Conservation (phyloP, 2,113 vertebrate species). For the Boleophthalmus pectinirostris region DNA sequence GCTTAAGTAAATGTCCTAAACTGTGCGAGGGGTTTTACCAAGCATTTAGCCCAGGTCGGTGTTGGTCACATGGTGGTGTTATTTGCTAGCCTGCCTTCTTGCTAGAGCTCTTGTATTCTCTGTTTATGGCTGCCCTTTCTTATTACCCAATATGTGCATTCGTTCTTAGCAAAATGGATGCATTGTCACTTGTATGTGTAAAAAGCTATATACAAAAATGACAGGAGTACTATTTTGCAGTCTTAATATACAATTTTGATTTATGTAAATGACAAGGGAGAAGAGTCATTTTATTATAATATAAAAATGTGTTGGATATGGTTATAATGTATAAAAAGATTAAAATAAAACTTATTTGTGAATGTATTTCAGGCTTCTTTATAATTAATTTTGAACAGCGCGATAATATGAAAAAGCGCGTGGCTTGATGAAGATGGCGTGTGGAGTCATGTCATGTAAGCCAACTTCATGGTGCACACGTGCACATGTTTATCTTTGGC, state of each 20-base stretch:
- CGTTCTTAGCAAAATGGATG: constrained; percentile 57
- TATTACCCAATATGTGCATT: constrained; percentile 55
- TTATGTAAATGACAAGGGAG: constrained; percentile 73
- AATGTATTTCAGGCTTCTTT: constrained; percentile 51
- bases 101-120: constrained; percentile 66
- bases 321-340: constrained; percentile 77
- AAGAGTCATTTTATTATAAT: constrained; percentile 78
- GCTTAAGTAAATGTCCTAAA: constrained; percentile 22
- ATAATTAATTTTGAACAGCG: background rate
- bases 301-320: constrained; percentile 77
- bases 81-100: constrained; percentile 63
- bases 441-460: too few species aligned
- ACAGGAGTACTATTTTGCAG: constrained; percentile 78
- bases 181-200: constrained; percentile 69
- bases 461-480: too few species aligned
- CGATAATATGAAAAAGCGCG: background rate
- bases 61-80: constrained; percentile 61
- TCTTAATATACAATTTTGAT: constrained; percentile 77
- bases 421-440: background rate
- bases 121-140: constrained; percentile 70
- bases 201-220: constrained; percentile 73
- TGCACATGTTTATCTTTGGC: too few species aligned
- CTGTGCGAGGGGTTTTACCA: constrained; percentile 33
- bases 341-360: constrained; percentile 81
- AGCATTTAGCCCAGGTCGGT: constrained; percentile 54